Evolutionary conservation across 2,113 vertebrate species (phyloP), one percentile per base, ranked within the genome.

Genomic region (Chunga burmeisteri): DNA sequence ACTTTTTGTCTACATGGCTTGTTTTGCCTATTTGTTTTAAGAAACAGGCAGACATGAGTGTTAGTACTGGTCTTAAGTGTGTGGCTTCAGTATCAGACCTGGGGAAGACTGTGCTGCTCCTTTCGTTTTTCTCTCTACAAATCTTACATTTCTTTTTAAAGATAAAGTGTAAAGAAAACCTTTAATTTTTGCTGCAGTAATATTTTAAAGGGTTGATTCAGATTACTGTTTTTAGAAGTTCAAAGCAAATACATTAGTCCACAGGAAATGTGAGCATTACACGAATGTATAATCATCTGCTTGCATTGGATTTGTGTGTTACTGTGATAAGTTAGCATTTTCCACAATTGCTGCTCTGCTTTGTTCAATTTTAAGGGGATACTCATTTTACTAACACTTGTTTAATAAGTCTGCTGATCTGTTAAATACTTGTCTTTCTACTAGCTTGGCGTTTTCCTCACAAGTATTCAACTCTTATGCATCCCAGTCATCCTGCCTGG

Each of bases 241-340:
- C 34, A 77, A 46, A 82, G 19, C 19, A 32, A 34, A 50, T 61
- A 9, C 0, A 0, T 38, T 36, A 7, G 19, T 77, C n/a, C 29
- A 34, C 9, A 6, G 61, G 13, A 27, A 81, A 78, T 16, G 4
- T 38, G 26, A 56, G 40, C 34, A 5, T 42, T 34, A 21, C 38
- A 49, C n/a, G 30, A 34, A 44, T 11, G 7, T n/a, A 9, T 42
- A 36, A 74, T 56, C 6, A 9, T 27, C 19, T 59, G 18, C 10
- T 46, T 70, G 71, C 7, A 20, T 36, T 3, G 2, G 32, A 32
- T 59, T 89, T 55, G 36, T 49, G 16, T 53, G 16, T 50, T 67
- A 11, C 14, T 38, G n/a, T 44, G 40, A 7, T 67, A 67, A 63
- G 16, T 25, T 53, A 42, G 12, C 14, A 4, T 49, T 65, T 90